Conservation (phyloP, 2,797 vertebrate species). For the Leontocebus nigricollis region DNA sequence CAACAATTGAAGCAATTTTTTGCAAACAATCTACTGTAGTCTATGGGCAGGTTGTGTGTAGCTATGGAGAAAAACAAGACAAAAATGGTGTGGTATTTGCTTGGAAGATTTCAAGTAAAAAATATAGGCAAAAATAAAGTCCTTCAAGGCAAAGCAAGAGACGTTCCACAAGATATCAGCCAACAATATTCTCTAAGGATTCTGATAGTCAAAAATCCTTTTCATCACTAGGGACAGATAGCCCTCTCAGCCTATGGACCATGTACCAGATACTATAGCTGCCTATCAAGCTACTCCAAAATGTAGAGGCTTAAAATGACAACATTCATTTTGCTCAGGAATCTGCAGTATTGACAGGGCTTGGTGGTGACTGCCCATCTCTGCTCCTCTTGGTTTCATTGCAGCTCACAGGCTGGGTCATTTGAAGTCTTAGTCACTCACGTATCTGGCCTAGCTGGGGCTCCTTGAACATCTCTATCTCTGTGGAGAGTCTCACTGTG, state of each 20-base stretch:
- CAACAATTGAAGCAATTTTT: neutral
- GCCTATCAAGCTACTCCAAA: neutral
- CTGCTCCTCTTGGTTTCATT: neutral
- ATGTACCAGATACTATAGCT: neutral
- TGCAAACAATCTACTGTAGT: neutral
- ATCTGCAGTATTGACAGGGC: neutral
- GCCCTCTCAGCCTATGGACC: neutral
- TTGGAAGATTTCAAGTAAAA: neutral
- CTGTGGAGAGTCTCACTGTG: neutral
- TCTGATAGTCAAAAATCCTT: neutral
- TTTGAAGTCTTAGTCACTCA: neutral
- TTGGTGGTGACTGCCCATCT: neutral
- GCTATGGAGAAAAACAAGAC: neutral
- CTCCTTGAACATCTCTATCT: fast-evolving
- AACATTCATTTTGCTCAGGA: neutral
- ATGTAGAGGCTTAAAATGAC: neutral
- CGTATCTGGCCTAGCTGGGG: neutral
- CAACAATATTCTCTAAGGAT: neutral
- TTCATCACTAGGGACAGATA: neutral
- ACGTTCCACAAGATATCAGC: neutral
- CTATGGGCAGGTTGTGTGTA: neutral
- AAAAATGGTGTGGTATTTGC: neutral
- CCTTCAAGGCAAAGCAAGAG: neutral
- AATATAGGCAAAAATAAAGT: neutral
- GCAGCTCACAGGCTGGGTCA: neutral